Evolutionary conservation across 2,888 invertebrate species (phyloP), one percentile per base, ranked within the genome.

Genomic region (Limnephilus marmoratus): DNA sequence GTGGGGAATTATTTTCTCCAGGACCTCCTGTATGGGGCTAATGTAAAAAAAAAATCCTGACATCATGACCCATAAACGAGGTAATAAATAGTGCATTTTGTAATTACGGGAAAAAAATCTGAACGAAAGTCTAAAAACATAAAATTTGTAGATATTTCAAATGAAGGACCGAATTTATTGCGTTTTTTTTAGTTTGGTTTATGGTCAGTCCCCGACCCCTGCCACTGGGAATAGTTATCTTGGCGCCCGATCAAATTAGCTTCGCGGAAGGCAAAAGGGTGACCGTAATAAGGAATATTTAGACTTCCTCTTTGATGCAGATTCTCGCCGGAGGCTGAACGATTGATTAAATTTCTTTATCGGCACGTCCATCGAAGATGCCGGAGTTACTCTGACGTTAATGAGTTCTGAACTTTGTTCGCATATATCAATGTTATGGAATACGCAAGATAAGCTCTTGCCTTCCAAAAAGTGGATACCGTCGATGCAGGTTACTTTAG

Each of bases 321-420:
- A 90, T 90, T 49, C 31, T 45, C 9, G 82, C 83, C 49, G 15
- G 37, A 34, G 45, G 82, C 88, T 83, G 80, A 80, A 34, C 90
- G 93, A 93, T 93, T 92, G 93, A 93, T 93, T 93, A 93, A 93
- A 93, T 93, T 93, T 93, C 92, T 93, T 93, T 93, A 93, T 93
- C 93, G 92, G 92, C 93, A 93, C 93, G 93, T 92, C 90, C 92
- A 93, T 91, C 93, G 80, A 41, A 81, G 92, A 92, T 91, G 92
- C 85, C 81, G 90, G 86, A 92, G 89, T 87, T 83, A 90, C 91
- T 90, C 88, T 81, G 91, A 93, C 93, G 93, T 86, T 93, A 93
- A 93, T 93, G 92, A 93, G 92, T 93, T 93, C 90, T 81, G 92
- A 93, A 93, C 86, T 93, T 92, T 90, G 90, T 88, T 68, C 92